phyloP scores from a whole-genome alignment of 2,113 vertebrate genomes.

The Sardina pilchardus region DNA sequence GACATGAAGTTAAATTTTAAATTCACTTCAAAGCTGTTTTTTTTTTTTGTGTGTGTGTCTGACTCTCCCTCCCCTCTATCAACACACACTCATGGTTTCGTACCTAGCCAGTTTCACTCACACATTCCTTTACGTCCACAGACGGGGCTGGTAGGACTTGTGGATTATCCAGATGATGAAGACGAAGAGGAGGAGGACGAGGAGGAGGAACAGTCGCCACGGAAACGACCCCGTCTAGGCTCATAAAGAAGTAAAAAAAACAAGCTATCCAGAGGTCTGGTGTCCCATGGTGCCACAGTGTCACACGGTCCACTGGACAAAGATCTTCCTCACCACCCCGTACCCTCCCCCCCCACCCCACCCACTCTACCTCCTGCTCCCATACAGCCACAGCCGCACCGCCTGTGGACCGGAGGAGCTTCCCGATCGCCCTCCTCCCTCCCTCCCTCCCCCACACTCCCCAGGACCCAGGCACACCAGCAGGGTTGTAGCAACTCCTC shows the following conservation, averaged over 20 bases:
- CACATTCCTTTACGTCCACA: slow-evolving; percentile 50
- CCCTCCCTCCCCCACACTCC: slow-evolving; percentile 28
- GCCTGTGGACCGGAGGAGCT: slow-evolving; percentile 74
- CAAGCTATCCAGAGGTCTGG: background rate
- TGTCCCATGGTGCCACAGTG: slow-evolving; percentile 69
- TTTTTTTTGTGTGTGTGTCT: too few relatives aligned
- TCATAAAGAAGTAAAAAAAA: slow-evolving; percentile 80
- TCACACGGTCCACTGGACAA: slow-evolving; percentile 73
- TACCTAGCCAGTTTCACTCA: background rate
- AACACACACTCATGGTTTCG: too few relatives aligned
- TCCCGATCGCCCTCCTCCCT: slow-evolving; percentile 45
- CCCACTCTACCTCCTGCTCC: slow-evolving; percentile 48
- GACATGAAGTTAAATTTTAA: too few relatives aligned
- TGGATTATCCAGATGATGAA: slow-evolving; percentile 98
- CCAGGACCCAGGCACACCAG: slow-evolving; percentile 64
- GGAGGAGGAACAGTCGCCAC: slow-evolving; percentile 83
- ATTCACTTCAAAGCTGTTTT: too few relatives aligned
- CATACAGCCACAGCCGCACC: slow-evolving; percentile 63
- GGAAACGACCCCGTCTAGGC: slow-evolving; percentile 93
- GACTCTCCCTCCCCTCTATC: too few relatives aligned
- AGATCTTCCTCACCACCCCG: slow-evolving; percentile 65
- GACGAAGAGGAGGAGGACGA: slow-evolving; percentile 84
- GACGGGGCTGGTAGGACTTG: slow-evolving; percentile 90
- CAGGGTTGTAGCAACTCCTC: slow-evolving; percentile 64
- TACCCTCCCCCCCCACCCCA: slow-evolving; percentile 41